These are phyloP conservation scores for Pedionomus torquatus DNA, from an alignment of 2,113 vertebrate genomes.

Conservation along the genomic window DNA sequence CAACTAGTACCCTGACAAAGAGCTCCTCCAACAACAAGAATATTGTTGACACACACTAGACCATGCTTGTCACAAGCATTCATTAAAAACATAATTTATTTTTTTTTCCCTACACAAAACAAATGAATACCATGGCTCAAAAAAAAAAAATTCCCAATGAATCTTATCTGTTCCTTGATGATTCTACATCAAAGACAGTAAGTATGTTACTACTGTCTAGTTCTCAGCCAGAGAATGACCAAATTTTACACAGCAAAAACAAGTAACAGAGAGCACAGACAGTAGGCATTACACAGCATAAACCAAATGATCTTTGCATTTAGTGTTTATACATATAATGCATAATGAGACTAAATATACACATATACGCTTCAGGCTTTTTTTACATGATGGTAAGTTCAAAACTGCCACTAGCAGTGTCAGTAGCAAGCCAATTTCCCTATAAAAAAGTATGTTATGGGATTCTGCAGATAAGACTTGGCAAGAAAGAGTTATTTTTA, in stretches of 20 bases:
- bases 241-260: background rate
- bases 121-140: background rate
- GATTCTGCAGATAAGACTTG: background rate
- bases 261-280: background rate
- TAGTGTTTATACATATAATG: background rate
- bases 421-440: background rate
- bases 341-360: no score
- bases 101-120: background rate
- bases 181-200: background rate
- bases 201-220: background rate
- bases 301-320: background rate
- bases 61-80: background rate
- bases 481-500: background rate
- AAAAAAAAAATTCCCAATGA: background rate
- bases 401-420: background rate
- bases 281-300: background rate
- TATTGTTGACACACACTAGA: rapidly evolving
- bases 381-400: background rate
- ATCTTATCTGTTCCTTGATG: background rate
- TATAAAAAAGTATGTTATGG: background rate
- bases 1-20: background rate
- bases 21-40: background rate
- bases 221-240: background rate
- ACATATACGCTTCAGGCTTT: background rate
- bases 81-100: background rate